These are phyloP conservation scores for Rhynchonycteris naso DNA, from an alignment of 2,797 vertebrate genomes.

Conservation along the genomic window DNA sequence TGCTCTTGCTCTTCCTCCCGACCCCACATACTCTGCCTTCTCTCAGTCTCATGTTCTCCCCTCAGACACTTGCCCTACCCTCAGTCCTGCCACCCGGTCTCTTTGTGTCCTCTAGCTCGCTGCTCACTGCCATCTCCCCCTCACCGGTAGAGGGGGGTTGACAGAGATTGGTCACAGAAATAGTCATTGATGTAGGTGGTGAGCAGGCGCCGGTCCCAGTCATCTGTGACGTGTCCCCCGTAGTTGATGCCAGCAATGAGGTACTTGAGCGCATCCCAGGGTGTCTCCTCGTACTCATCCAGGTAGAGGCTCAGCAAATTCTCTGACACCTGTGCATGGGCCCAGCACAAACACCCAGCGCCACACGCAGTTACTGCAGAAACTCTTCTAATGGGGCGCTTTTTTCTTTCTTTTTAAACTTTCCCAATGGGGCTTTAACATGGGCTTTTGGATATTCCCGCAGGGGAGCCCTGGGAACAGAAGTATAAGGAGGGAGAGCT, in stretches of 20 bases:
- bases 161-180: constrained; percentile 89
- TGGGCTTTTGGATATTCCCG: background rate
- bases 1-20: background rate
- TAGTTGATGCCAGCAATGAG: constrained; percentile 93
- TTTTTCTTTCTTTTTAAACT: background rate
- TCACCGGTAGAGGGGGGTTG: constrained; percentile 87
- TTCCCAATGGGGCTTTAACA: background rate
- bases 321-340: constrained; percentile 89
- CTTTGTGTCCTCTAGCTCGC: background rate
- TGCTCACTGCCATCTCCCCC: background rate
- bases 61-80: background rate
- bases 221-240: constrained; percentile 93
- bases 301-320: constrained; percentile 92
- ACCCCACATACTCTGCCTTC: background rate
- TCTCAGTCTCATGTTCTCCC: background rate
- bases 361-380: background rate
- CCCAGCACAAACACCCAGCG: background rate
- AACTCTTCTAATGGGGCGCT: background rate
- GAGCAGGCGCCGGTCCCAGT: constrained; percentile 93
- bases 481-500: background rate
- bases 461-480: background rate
- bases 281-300: constrained; percentile 92
- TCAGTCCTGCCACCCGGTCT: background rate
- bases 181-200: constrained; percentile 93
- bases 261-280: constrained; percentile 93